Percentiles rank a stretch among this genome's conserved stretches.
These are phyloP conservation scores for Cataglyphis rosenhaueri DNA, from an alignment of 2,888 invertebrate genomes.

Conservation along the genomic window DNA sequence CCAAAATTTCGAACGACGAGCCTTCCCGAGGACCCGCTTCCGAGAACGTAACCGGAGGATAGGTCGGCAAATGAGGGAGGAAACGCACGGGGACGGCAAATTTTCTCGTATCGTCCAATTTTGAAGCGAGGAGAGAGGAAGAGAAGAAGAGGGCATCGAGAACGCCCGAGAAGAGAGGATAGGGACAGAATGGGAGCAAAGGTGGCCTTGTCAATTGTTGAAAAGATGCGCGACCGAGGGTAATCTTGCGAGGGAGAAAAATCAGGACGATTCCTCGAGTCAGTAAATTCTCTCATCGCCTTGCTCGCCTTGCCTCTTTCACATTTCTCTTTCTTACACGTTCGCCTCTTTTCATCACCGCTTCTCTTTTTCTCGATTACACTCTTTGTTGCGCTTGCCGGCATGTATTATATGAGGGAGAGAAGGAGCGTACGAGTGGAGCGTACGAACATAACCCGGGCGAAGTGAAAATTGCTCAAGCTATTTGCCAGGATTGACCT, in stretches of 20 bases:
- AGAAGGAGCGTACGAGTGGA: constrained; percentile 14
- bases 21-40: constrained; percentile 10
- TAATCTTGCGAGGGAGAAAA: constrained; percentile 78
- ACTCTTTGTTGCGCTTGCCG: constrained; percentile 25
- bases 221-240: constrained; percentile 70
- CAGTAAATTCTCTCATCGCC: constrained; percentile 70
- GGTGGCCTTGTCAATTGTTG: constrained; percentile 77
- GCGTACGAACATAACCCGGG: constrained; percentile 72
- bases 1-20: constrained; percentile 51
- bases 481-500: constrained; percentile 76
- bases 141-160: constrained; percentile 53
- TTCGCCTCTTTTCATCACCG: neutral
- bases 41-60: neutral
- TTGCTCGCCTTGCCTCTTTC: neutral
- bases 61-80: constrained; percentile 9
- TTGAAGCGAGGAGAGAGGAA: constrained; percentile 67
- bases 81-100: constrained; percentile 57
- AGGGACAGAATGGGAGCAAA: constrained; percentile 46
- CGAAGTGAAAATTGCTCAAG: constrained; percentile 80
- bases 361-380: constrained; percentile 13
- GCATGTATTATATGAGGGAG: constrained; percentile 30
- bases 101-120: constrained; percentile 74
- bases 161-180: constrained; percentile 12
- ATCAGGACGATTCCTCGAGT: constrained; percentile 75
- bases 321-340: constrained; percentile 17